Evolutionary conservation across 2,888 invertebrate genomes (phyloP).

Genomic region (Eupelmus urozonus): DNA sequence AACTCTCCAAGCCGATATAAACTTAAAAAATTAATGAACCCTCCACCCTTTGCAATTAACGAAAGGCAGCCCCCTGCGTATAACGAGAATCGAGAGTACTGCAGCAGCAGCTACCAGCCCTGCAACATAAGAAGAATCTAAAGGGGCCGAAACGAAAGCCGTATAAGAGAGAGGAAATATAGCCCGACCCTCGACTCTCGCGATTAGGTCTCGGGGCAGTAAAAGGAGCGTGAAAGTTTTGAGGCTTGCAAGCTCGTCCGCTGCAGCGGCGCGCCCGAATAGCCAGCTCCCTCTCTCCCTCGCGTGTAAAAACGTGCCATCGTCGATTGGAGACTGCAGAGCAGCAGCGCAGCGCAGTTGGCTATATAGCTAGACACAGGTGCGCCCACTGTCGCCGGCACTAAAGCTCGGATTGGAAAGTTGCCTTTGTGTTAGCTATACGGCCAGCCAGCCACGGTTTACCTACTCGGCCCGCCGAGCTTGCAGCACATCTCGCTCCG

Average conservation of each 20-base stretch:
- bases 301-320: slow-evolving; percentile 24
- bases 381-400: slow-evolving; percentile 35
- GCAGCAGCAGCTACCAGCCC: no score
- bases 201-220: slow-evolving; percentile 28
- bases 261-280: background rate
- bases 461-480: background rate
- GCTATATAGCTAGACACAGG: no score
- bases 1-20: no score
- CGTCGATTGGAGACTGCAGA: background rate
- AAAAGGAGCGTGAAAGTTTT: slow-evolving; percentile 37
- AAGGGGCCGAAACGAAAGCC: background rate
- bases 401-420: slow-evolving; percentile 60
- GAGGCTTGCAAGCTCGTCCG: background rate
- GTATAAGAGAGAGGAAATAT: slow-evolving; percentile 7
- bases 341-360: no score
- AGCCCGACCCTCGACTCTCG: background rate
- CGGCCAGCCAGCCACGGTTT: background rate
- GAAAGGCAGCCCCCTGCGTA: no score
- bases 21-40: no score
- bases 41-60: no score
- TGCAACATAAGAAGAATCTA: no score
- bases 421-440: slow-evolving; percentile 43
- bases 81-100: no score
- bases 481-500: background rate
- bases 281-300: no score